Conservation (phyloP, 2,797 vertebrate genomes). For the Pyrocephalus nanus region DNA sequence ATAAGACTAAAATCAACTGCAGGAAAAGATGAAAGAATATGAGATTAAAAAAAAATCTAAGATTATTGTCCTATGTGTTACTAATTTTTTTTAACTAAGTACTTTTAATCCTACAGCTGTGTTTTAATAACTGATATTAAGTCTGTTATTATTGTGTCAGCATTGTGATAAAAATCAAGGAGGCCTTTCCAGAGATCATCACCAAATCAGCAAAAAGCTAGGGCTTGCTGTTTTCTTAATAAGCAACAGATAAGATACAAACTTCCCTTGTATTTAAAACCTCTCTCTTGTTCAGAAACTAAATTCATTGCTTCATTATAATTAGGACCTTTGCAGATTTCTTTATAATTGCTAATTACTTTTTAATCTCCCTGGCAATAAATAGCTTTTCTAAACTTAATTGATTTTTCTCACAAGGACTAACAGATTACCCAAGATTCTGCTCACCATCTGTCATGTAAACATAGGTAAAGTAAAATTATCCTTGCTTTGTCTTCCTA, state of each 20-base stretch:
- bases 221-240: neutral
- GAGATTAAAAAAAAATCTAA: neutral
- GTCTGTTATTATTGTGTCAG: neutral
- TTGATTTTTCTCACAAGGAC: constrained; percentile 64
- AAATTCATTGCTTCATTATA: constrained; percentile 27
- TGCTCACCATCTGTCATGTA: constrained; percentile 50
- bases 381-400: constrained; percentile 74
- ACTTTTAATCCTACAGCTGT: constrained; percentile 20
- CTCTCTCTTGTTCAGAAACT: constrained; percentile 47
- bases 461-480: constrained; percentile 33
- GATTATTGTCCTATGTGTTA: neutral
- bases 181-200: neutral
- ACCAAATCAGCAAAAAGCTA: constrained; percentile 19
- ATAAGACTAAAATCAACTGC: neutral
- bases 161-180: neutral
- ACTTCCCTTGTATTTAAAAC: neutral
- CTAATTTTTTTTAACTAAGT: neutral
- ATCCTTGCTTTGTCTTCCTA: neutral
- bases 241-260: constrained; percentile 30
- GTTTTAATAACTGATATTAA: constrained; percentile 21
- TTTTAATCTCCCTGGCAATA: constrained; percentile 71
- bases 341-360: constrained; percentile 74
- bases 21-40: neutral
- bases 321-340: constrained; percentile 57
- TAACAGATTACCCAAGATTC: constrained; percentile 62